These are phyloP conservation scores for Gnathonemus echidnorhynchus DNA, from an alignment of 2,113 vertebrate genomes.

Conservation along the genomic window DNA sequence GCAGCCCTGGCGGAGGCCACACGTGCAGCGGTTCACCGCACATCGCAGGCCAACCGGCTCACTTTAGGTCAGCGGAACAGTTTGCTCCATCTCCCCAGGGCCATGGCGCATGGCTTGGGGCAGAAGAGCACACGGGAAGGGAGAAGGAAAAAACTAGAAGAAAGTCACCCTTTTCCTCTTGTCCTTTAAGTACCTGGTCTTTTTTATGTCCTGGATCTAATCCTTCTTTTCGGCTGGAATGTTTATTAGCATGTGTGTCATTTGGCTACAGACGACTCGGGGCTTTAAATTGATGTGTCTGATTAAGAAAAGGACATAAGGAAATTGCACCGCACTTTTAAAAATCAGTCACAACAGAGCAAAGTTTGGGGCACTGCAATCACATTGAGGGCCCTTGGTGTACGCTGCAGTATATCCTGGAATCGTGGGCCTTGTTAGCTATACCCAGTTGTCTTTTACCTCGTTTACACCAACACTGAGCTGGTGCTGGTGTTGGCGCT, in stretches of 20 bases:
- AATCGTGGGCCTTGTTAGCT: background rate
- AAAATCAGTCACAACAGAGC: background rate
- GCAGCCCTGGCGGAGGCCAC: background rate
- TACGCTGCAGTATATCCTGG: background rate
- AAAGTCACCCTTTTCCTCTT: too few species aligned
- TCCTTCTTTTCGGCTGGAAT: background rate
- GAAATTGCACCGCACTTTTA: background rate
- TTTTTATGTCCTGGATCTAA: background rate
- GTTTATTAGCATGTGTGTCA: background rate
- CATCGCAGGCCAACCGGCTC: background rate
- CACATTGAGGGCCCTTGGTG: background rate
- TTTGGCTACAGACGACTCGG: background rate
- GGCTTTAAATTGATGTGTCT: background rate
- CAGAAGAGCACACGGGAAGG: background rate
- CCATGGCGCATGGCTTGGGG: background rate
- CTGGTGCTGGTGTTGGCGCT: too few species aligned
- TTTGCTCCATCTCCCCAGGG: background rate
- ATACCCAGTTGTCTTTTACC: background rate
- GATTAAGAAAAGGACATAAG: background rate
- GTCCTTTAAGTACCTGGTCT: background rate
- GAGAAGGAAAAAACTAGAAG: background rate
- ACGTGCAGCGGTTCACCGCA: background rate
- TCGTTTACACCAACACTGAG: too few species aligned
- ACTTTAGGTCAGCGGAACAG: slow-evolving; percentile 12
- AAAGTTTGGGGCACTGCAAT: background rate